Conservation (phyloP, 1,140 invertebrate species). For the Limonius californicus region DNA sequence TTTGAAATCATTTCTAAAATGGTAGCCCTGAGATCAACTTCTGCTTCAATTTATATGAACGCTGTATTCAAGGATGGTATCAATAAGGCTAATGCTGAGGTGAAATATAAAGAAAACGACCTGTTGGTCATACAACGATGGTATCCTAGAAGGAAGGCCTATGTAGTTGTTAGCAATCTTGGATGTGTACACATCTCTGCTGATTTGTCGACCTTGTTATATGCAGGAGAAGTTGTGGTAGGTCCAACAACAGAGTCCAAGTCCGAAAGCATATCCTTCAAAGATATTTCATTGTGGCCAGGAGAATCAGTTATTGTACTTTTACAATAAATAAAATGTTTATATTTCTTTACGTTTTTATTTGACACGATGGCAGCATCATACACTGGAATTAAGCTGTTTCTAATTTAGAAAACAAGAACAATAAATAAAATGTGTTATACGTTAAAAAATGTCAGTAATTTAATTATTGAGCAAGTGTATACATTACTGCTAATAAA, state of each 20-base stretch:
- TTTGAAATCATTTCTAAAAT: constrained; percentile 54
- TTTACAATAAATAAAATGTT: constrained; percentile 32
- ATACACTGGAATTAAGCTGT: constrained; percentile 42
- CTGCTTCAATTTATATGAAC: constrained; percentile 67
- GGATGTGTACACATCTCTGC: constrained; percentile 55
- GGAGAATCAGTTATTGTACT: constrained; percentile 45
- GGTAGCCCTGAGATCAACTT: constrained; percentile 53
- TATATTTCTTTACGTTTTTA: background rate
- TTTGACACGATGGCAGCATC: constrained; percentile 36
- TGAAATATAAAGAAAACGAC: constrained; percentile 59
- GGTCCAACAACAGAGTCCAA: constrained; percentile 54
- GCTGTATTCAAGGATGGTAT: constrained; percentile 60
- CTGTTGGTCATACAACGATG: constrained; percentile 68
- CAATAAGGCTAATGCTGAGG: constrained; percentile 59
- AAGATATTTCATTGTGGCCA: constrained; percentile 52
- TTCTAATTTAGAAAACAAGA: constrained; percentile 18
- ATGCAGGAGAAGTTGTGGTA: constrained; percentile 68
- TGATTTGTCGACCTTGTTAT: constrained; percentile 70
- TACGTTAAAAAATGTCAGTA: constrained; percentile 3
- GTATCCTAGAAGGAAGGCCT: constrained; percentile 71
- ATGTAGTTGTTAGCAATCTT: constrained; percentile 68
- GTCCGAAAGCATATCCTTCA: constrained; percentile 62
- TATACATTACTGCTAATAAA: constrained; percentile 40
- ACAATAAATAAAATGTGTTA: constrained; percentile 10
- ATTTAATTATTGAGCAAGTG: constrained; percentile 20